These are phyloP conservation scores for Spermophilus dauricus DNA, from an alignment of 2,113 vertebrate genomes.

Conservation along the genomic window DNA sequence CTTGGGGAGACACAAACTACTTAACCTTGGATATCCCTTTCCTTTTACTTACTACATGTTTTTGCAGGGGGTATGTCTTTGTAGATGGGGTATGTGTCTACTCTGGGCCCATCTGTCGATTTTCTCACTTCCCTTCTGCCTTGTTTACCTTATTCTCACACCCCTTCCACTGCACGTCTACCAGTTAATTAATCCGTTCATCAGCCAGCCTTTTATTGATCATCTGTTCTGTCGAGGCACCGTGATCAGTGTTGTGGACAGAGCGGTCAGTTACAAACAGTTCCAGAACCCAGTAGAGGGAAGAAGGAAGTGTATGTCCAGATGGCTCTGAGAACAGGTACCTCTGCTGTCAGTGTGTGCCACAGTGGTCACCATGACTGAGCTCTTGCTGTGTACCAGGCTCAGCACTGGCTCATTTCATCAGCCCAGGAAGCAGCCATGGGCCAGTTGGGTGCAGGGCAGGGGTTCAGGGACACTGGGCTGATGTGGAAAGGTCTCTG, in stretches of 20 bases:
- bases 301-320: neutral
- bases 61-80: neutral
- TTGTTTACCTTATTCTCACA: neutral
- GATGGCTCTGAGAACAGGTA: neutral
- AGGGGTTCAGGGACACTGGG: neutral
- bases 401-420: rapidly evolving
- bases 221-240: neutral
- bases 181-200: neutral
- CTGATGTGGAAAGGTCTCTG: neutral
- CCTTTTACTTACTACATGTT: neutral
- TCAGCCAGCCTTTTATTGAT: neutral
- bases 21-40: neutral
- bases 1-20: neutral
- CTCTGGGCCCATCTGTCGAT: neutral
- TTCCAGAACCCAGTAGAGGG: neutral
- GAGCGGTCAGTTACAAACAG: neutral
- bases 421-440: neutral
- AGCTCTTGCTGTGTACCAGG: neutral
- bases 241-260: neutral
- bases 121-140: constrained; percentile 21
- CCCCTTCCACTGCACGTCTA: neutral
- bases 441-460: neutral
- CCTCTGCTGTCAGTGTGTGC: neutral
- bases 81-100: neutral
- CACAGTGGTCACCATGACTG: neutral